Base-by-base conservation (phyloP, 2,888 invertebrate species). In the Poecilus cupreus region DNA sequence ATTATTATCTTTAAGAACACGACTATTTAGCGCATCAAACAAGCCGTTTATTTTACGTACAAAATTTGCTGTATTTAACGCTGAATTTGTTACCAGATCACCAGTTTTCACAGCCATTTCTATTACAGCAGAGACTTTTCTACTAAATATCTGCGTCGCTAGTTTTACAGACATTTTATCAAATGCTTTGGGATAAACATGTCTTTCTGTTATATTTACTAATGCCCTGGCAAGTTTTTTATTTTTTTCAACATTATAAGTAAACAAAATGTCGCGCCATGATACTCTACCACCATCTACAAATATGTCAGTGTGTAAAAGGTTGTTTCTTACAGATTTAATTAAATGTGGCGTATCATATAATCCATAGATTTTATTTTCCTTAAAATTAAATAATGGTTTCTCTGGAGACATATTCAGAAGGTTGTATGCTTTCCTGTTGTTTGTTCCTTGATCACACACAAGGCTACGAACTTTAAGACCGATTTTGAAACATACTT, bases 91-190 rank as follows among this genome's bases (percentile, higher is more conserved):
- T 24, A 10, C 10, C 24, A 57, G 11, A 10, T 57, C 18, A 22
- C 24, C 24, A 10, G 18, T 57, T 18, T 24, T 57, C n/a, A 46
- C 16, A 13, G 46, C 46, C 4, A n/a, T n/a, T 8, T n/a, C 46
- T 10, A 57, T 57, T 57, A 20, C 16, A 20, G 18, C n/a, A 57
- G 20, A 20, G 13, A 57, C 16, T 57, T 11, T 57, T 57, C 20
- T 57, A 0, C 20, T 18, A 24, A 57, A 18, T 18, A 57, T 57
- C 18, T 57, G 57, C 6, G 24, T 24, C 54, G 54, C 54, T 20
- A 72, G 43, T 26, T 77, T 82, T n/a, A 82, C 81, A 0, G 70
- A 64, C 82, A 82, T 82, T 37, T 82, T 83, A 75, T 83, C 82
- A 22, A 77, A 80, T 1, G 43, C 49, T 32, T 82, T 82, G 0